A percentile compares a stretch with the other conserved stretches of the same genome.
phyloP scores from a whole-genome alignment of 2,888 invertebrate species.

The Physocephala rufipes region DNA sequence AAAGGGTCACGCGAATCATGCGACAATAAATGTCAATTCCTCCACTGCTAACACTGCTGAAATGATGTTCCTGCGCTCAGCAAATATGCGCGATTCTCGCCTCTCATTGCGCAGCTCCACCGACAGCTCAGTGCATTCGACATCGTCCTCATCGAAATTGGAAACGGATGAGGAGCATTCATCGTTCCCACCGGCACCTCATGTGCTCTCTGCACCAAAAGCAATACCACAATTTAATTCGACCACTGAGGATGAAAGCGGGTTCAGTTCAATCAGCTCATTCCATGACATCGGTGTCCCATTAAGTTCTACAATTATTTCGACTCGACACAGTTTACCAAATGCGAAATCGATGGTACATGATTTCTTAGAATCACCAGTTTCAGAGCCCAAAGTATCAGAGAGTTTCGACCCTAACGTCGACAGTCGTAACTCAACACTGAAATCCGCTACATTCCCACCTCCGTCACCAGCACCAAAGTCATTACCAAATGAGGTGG shows the following conservation, averaged over 20 bases:
- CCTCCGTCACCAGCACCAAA: slow-evolving; percentile 32
- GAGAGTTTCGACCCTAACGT: slow-evolving; percentile 22
- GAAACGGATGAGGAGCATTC: slow-evolving; percentile 62
- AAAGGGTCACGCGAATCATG: slow-evolving; percentile 1
- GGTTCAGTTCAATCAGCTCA: slow-evolving; percentile 85
- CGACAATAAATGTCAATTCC: background rate
- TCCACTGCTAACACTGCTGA: slow-evolving; percentile 47
- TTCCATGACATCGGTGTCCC: slow-evolving; percentile 84
- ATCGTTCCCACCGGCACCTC: slow-evolving; percentile 34
- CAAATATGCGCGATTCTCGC: slow-evolving; percentile 63
- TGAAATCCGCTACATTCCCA: slow-evolving; percentile 51
- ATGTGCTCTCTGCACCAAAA: slow-evolving; percentile 35
- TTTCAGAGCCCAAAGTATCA: slow-evolving; percentile 14
- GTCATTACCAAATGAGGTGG: slow-evolving; percentile 52
- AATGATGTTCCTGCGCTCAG: slow-evolving; percentile 61
- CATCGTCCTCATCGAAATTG: slow-evolving; percentile 60
- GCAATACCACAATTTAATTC: slow-evolving; percentile 50
- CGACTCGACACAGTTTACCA: slow-evolving; percentile 30
- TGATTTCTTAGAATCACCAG: slow-evolving; percentile 17
- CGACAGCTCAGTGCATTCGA: slow-evolving; percentile 65
- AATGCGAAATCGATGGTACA: background rate
- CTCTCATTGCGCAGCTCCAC: slow-evolving; percentile 64
- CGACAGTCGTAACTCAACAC: slow-evolving; percentile 62
- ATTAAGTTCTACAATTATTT: slow-evolving; percentile 55
- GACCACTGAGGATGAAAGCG: slow-evolving; percentile 79